Conservation (phyloP, 1,140 invertebrate genomes). For the Gryon sp. region DNA sequence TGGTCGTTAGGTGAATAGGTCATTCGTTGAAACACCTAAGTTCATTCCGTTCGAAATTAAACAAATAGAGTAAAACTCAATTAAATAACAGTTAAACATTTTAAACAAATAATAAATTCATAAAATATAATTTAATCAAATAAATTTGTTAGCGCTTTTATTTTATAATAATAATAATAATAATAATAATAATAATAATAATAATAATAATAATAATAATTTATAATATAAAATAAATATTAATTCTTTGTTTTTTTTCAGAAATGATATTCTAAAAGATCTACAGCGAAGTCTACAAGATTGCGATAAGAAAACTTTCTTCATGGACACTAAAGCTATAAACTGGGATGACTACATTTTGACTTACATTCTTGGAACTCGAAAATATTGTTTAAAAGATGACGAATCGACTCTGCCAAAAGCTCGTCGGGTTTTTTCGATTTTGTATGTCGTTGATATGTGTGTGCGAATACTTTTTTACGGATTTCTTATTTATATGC, state of each 20-base stretch:
- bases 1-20: not conserved
- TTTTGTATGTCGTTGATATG: constrained; percentile 69
- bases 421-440: constrained; percentile 80
- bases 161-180: no score
- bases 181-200: no score
- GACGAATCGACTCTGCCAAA: constrained; percentile 87
- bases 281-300: constrained; percentile 82
- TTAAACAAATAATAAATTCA: no score
- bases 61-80: no score
- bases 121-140: no score
- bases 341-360: constrained; percentile 86
- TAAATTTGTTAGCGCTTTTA: no score
- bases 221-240: not conserved
- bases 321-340: constrained; percentile 81
- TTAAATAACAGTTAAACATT: no score
- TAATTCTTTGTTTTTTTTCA: constrained; percentile 62
- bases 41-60: no score
- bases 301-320: constrained; percentile 82
- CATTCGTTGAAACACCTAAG: no score
- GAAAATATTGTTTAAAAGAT: constrained; percentile 88
- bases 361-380: constrained; percentile 86
- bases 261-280: constrained; percentile 84
- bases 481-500: constrained; percentile 63
- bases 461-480: constrained; percentile 63
- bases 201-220: not conserved